Base-by-base conservation (phyloP, 2,797 vertebrate genomes). In the Nannoperca australis region DNA sequence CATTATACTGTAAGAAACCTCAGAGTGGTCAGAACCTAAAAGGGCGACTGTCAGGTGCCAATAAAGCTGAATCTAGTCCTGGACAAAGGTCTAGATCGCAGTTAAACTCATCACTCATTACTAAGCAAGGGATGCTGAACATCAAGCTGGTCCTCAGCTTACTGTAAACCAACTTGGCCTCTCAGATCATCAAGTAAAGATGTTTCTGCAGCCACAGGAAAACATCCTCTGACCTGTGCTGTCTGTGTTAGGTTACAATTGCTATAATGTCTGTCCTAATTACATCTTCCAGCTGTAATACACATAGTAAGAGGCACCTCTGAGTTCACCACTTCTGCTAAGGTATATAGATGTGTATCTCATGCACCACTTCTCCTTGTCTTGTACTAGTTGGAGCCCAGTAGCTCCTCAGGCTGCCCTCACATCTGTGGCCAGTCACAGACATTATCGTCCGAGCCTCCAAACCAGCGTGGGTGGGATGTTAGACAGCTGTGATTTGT, bases 401-500 rank as follows among this genome's bases (percentile, higher is more conserved):
- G 34, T 34, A 34, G 20, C 56, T 81, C 56, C 56, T 81, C 56
- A 22, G 58, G 68, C 70, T 67, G 79, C 45, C 38, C 40, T 55
- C 60, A 76, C 74, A 78, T 88, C 83, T 78, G 34, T 34, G 75
- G 56, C 80, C 82, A 64, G 67, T 84, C 81, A 61, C 54, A 68
- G 30, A 24, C 49, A 47, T 64, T 66, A 80, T 64, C 55, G 24
- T 10, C 49, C 2, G 4, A 68, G 70, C 72, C 66, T 70, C 14
- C 42, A 59, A 50, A 85, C 34, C 30, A 17, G 34, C 34, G 34
- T 34, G 42, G 14, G 40, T 49, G 32, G 67, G 47, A 11, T 56
- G 54, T 58, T 34, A 34, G 34, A 10, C 81, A 86, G 77, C 82
- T 87, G 85, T 70, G 76, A 85, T 81, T 60, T 85, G 40, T 79